These are phyloP conservation scores for Idaea straminata DNA, from an alignment of 2,888 invertebrate genomes.

Conservation along the genomic window DNA sequence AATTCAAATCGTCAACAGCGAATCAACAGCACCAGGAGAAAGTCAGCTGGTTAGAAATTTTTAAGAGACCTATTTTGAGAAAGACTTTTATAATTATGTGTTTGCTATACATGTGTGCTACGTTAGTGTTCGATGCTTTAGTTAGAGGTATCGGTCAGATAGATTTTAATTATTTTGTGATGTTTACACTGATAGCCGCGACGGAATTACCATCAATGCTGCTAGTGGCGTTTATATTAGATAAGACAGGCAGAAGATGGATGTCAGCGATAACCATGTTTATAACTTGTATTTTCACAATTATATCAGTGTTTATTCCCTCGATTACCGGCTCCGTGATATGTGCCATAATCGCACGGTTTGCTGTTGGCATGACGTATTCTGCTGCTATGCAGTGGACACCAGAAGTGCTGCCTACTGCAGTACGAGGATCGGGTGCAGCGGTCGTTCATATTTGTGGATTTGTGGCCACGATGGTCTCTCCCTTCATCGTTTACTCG, in stretches of 20 bases:
- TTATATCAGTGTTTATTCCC: slow-evolving; percentile 42
- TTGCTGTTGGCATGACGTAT: slow-evolving; percentile 51
- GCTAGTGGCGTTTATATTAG: slow-evolving; percentile 50
- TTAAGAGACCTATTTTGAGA: slow-evolving; percentile 48
- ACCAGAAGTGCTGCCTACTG: slow-evolving; percentile 52
- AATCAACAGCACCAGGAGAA: slow-evolving; percentile 36
- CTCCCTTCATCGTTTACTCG: slow-evolving; percentile 59
- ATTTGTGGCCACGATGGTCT: slow-evolving; percentile 46
- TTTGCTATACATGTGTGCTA: slow-evolving; percentile 50
- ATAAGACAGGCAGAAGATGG: slow-evolving; percentile 55
- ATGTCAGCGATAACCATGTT: slow-evolving; percentile 41
- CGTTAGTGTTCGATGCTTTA: slow-evolving; percentile 50
- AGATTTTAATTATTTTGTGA: slow-evolving; percentile 54
- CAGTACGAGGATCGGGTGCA: slow-evolving; percentile 52
- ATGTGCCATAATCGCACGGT: slow-evolving; percentile 53
- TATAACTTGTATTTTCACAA: slow-evolving; percentile 42
- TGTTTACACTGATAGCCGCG: slow-evolving; percentile 53
- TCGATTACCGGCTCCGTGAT: slow-evolving; percentile 43
- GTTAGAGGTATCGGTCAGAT: slow-evolving; percentile 50
- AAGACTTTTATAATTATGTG: slow-evolving; percentile 46
- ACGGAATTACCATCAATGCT: slow-evolving; percentile 56
- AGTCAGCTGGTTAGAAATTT: slow-evolving; percentile 41
- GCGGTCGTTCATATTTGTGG: slow-evolving; percentile 53
- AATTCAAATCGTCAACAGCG: slow-evolving; percentile 40
- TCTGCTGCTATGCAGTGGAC: slow-evolving; percentile 52